phyloP scores from a whole-genome alignment of 92 coral and sea anemone species.

The Diadumene lineata region DNA sequence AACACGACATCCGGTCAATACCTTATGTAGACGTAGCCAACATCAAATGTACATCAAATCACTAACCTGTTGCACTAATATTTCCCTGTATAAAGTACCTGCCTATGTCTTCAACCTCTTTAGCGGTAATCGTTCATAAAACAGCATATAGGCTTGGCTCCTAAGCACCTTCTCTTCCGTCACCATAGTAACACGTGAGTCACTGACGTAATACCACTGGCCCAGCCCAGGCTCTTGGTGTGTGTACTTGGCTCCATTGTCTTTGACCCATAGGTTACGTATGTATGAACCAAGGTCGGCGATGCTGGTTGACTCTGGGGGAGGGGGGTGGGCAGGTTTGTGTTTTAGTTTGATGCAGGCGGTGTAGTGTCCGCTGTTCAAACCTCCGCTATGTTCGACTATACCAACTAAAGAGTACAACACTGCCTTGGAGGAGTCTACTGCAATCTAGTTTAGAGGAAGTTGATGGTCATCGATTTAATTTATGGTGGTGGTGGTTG shows the following conservation, averaged over 20 bases:
- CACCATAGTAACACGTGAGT: constrained; percentile 75
- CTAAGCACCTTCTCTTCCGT: constrained; percentile 73
- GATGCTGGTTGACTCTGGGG: constrained; percentile 51
- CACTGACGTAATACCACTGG: constrained; percentile 95
- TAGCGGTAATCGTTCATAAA: constrained; percentile 83
- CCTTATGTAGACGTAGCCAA: not conserved
- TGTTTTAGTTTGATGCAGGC: constrained; percentile 78
- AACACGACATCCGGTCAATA: too few species aligned
- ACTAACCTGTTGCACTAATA: not conserved
- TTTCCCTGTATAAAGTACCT: not conserved
- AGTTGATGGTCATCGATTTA: not conserved
- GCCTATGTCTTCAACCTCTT: not conserved
- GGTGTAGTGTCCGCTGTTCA: constrained; percentile 98
- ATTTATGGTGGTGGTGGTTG: not conserved
- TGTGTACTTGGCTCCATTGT: not conserved
- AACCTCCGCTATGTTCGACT: constrained; percentile 88
- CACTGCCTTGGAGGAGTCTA: constrained; percentile 72
- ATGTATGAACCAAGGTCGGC: constrained; percentile 59
- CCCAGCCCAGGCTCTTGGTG: constrained; percentile 66
- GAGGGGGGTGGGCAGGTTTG: constrained; percentile 37
- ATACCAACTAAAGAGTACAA: constrained; percentile 83
- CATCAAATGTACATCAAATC: not conserved
- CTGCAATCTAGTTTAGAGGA: constrained; percentile 44
- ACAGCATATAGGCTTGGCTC: constrained; percentile 95
- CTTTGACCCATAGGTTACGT: constrained; percentile 63